Conservation (phyloP, 2,888 invertebrate genomes). For the Acrobeloides nanus region DNA sequence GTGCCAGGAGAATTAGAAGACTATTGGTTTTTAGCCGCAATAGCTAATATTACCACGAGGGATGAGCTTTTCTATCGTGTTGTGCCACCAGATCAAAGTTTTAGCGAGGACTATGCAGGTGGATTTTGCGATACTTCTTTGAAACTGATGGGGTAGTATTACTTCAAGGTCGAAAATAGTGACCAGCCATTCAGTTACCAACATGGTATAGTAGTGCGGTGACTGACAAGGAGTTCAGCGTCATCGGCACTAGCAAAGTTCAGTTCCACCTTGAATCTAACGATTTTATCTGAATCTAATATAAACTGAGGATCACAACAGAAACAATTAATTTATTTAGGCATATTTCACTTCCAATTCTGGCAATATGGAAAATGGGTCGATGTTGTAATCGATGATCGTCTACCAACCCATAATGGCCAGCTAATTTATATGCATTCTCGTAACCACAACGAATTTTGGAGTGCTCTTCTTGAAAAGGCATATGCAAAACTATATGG, state of each 20-base stretch:
- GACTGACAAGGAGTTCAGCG: too few species aligned
- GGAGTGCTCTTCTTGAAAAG: slow-evolving; percentile 88
- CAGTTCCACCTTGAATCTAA: too few species aligned
- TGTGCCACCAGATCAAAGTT: slow-evolving; percentile 84
- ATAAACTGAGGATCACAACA: too few species aligned
- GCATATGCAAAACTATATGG: slow-evolving; percentile 73
- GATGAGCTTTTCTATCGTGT: slow-evolving; percentile 82
- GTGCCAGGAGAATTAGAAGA: slow-evolving; percentile 63
- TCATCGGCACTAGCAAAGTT: too few species aligned
- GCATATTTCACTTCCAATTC: slow-evolving; percentile 60
- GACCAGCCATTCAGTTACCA: too few species aligned
- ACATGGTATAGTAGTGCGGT: too few species aligned
- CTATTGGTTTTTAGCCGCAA: slow-evolving; percentile 61
- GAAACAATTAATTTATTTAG: too few species aligned
- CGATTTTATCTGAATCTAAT: too few species aligned
- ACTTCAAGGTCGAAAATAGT: too few species aligned
- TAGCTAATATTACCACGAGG: slow-evolving; percentile 83
- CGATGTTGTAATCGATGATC: slow-evolving; percentile 62
- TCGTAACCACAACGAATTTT: slow-evolving; percentile 80
- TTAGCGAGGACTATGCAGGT: slow-evolving; percentile 72
- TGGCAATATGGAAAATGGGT: slow-evolving; percentile 89
- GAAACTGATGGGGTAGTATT: too few species aligned
- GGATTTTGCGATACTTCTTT: too few species aligned
- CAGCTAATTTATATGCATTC: slow-evolving; percentile 77
- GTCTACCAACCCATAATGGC: slow-evolving; percentile 76